Evolutionary conservation across 2,113 vertebrate genomes (phyloP).

Genomic region (Dendropsophus ebraccatus): DNA sequence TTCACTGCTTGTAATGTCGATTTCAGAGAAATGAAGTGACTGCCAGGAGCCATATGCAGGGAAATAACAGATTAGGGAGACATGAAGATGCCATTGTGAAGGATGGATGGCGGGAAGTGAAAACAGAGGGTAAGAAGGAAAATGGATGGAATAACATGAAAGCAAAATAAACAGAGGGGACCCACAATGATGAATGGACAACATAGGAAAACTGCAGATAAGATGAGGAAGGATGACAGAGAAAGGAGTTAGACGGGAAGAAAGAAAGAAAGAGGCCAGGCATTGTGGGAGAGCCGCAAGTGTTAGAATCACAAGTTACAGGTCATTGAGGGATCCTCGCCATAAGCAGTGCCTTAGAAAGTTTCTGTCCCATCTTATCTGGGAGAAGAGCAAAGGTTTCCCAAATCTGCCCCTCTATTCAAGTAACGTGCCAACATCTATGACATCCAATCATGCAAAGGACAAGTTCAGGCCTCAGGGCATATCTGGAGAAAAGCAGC

Average conservation of each 20-base stretch:
- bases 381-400: background rate
- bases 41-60: slow-evolving; percentile 42
- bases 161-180: slow-evolving; percentile 10
- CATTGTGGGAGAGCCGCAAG: slow-evolving; percentile 30
- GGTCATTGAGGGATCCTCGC: background rate
- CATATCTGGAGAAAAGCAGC: background rate
- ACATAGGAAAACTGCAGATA: background rate
- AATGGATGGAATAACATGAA: slow-evolving; percentile 4
- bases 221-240: background rate
- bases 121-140: background rate
- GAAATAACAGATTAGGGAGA: background rate
- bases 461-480: slow-evolving; percentile 3
- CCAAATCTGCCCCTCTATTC: background rate
- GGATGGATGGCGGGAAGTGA: slow-evolving; percentile 1
- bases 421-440: background rate
- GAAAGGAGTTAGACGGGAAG: background rate
- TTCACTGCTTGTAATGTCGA: background rate
- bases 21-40: slow-evolving; percentile 47
- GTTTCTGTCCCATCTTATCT: background rate
- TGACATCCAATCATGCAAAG: slow-evolving; percentile 15
- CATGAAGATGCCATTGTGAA: background rate
- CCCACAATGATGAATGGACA: background rate
- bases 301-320: background rate
- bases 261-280: slow-evolving; percentile 9
- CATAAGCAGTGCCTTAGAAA: background rate